Conservation (phyloP, 2,888 invertebrate genomes). For the Himalopsyche japonica region DNA sequence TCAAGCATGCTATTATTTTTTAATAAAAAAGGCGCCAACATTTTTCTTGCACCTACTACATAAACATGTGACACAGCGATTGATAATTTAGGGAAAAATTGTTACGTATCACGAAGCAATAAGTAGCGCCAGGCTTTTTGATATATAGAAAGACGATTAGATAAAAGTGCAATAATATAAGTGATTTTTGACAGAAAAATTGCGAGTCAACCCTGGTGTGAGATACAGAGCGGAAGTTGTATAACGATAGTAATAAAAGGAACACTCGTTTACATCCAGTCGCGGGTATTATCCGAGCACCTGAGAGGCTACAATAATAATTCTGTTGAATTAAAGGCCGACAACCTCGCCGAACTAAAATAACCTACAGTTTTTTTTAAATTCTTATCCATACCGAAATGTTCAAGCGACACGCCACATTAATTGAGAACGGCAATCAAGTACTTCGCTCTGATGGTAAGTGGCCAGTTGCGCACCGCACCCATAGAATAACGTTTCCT, state of each 20-base stretch:
- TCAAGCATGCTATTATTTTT: too few relatives aligned
- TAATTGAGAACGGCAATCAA: not conserved
- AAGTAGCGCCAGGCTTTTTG: too few relatives aligned
- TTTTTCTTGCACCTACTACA: too few relatives aligned
- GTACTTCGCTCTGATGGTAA: not conserved
- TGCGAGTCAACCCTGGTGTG: not conserved
- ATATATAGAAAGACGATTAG: too few relatives aligned
- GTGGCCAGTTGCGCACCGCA: not conserved
- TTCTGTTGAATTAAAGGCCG: not conserved
- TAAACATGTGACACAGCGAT: too few relatives aligned
- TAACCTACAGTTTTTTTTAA: not conserved
- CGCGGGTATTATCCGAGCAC: not conserved
- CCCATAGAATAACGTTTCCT: not conserved
- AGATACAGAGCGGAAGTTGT: not conserved
- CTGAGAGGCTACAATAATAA: not conserved
- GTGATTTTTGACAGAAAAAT: not conserved
- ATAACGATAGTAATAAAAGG: not conserved
- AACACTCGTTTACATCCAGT: not conserved
- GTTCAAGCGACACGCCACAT: not conserved
- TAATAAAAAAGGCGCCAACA: too few relatives aligned
- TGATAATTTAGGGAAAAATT: too few relatives aligned
- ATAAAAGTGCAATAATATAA: too few relatives aligned
- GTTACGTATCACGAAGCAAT: too few relatives aligned
- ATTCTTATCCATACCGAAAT: not conserved
- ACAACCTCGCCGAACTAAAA: not conserved